phyloP scores from a whole-genome alignment of 2,113 vertebrate species.

The Pituophis catenifer region DNA sequence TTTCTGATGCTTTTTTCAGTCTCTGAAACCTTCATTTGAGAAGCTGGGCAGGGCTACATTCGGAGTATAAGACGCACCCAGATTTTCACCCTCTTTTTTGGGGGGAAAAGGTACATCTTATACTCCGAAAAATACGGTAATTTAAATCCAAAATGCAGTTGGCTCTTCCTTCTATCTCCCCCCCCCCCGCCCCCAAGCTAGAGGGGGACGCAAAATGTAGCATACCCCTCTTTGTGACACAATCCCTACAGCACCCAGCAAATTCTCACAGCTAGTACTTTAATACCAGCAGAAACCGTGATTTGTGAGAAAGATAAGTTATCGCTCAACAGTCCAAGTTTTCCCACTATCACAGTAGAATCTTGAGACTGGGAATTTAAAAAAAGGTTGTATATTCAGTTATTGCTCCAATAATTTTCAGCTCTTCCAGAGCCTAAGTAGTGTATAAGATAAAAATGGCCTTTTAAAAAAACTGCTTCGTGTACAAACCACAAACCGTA shows the following conservation, averaged over 20 bases:
- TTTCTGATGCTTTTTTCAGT: too few relatives aligned
- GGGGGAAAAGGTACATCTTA: too few relatives aligned
- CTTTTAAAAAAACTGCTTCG: slow-evolving; percentile 56
- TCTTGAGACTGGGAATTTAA: slow-evolving; percentile 25
- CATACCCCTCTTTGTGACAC: slow-evolving; percentile 5
- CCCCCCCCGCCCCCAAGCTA: slow-evolving; percentile 25
- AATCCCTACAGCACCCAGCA: slow-evolving; percentile 1
- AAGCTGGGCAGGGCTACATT: too few relatives aligned
- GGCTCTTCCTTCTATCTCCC: background rate
- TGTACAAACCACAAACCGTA: slow-evolving; percentile 63
- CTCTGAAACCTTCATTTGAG: too few relatives aligned
- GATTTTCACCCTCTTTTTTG: too few relatives aligned
- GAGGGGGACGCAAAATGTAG: slow-evolving; percentile 26
- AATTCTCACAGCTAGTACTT: slow-evolving; percentile 22
- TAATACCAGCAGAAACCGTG: slow-evolving; percentile 46
- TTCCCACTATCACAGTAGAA: slow-evolving; percentile 49
- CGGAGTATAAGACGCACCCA: too few relatives aligned
- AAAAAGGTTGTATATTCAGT: slow-evolving; percentile 53
- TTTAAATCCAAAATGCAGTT: background rate
- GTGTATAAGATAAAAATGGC: slow-evolving; percentile 49
- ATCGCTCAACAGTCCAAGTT: slow-evolving; percentile 56
- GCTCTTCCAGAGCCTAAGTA: slow-evolving; percentile 44
- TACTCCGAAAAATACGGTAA: too few relatives aligned
- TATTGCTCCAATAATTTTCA: slow-evolving; percentile 57
- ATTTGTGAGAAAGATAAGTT: slow-evolving; percentile 40